Evolutionary conservation across 2,888 invertebrate genomes (phyloP), one percentile per base, ranked within the genome.

Genomic region (Chironomus riparius): DNA sequence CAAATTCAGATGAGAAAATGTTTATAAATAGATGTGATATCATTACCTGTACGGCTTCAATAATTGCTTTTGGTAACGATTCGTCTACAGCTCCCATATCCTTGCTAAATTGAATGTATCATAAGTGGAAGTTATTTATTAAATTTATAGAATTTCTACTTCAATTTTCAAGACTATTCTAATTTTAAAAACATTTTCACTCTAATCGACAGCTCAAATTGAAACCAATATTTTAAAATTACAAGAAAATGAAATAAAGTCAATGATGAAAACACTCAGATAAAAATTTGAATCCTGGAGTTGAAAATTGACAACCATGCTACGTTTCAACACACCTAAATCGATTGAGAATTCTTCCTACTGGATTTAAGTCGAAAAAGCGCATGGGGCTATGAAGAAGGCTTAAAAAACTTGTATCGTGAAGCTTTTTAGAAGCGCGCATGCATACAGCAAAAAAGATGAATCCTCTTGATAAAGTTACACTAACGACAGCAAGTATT

Each of bases 341-440:
- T 70, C 92, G 85, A 82, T 92, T 93, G 47, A 93, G 83, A 78
- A 93, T 89, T 74, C 87, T 82, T 10, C 92, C 92, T 77, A 91
- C 90, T 0, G 95, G 91, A 85, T 95, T 96, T 0, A 86, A 88
- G 80, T 95, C 93, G 81, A 96, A 97, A 85, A 97, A 97, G 15
- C 88, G 83, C 88, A 95, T 92, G 0, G 91, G 90, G 0, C 93
- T 89, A 78, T 90, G 86, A 5, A 95, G 85, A 80, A 96, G 87
- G 70, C 91, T 88, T 68, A 87, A 85, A 83, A 96, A 95, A 94
- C 96, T 95, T n/a, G 85, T 86, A 80, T 92, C 89, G 82, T 97
- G 96, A 2, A 97, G 86, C 77, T 87, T 88, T 78, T 88, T 87
- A 0, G 94, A 93, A 0, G 94, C 88, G 12, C 87, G 88, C 87